phyloP scores from a whole-genome alignment of 1,140 invertebrate species.

The Drosophila sechellia region DNA sequence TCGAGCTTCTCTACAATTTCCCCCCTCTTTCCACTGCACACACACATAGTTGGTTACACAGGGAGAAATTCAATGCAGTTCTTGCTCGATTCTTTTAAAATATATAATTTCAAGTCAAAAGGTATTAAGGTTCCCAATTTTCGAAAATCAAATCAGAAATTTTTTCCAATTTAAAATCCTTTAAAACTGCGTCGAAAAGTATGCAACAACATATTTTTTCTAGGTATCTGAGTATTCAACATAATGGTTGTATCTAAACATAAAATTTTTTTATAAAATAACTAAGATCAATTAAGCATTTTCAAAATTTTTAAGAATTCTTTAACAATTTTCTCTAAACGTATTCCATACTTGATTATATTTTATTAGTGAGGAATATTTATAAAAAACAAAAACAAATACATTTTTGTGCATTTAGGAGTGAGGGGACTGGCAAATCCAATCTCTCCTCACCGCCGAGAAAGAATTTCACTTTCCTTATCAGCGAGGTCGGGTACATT shows the following conservation, averaged over 20 bases:
- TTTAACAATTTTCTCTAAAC: too few relatives aligned
- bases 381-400: neutral
- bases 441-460: constrained; percentile 1
- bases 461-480: constrained; percentile 76
- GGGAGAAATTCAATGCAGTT: neutral
- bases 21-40: neutral
- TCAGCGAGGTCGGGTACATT: constrained; percentile 56
- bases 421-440: neutral
- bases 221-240: neutral
- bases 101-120: neutral
- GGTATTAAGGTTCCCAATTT: too few relatives aligned
- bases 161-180: neutral
- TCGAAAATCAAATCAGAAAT: neutral
- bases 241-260: too few relatives aligned
- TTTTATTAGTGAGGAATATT: too few relatives aligned
- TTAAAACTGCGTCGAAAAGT: neutral
- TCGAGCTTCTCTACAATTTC: neutral
- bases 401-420: constrained; percentile 7
- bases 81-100: neutral
- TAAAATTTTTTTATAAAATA: too few relatives aligned
- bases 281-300: too few relatives aligned
- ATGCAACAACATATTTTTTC: neutral
- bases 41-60: neutral
- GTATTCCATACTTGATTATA: too few relatives aligned
- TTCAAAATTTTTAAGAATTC: too few relatives aligned